These are phyloP conservation scores for Malaclemys terrapin DNA, from an alignment of 2,113 vertebrate genomes.

Conservation along the genomic window DNA sequence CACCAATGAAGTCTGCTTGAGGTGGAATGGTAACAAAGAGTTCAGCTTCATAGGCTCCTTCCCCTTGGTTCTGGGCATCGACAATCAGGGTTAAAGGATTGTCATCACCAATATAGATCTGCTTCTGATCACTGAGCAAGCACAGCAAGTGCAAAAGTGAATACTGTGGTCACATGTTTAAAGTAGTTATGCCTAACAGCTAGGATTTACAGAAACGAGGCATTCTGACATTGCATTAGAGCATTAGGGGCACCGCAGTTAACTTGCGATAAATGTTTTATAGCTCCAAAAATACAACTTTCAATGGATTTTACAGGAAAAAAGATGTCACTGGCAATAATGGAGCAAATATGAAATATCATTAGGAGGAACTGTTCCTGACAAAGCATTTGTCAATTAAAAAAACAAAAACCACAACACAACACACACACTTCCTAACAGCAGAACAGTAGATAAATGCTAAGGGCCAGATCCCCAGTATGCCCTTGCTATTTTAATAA, in stretches of 20 bases:
- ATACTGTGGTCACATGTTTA: not conserved
- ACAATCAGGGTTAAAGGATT: conserved; percentile 92
- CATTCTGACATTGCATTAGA: not conserved
- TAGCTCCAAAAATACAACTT: not conserved
- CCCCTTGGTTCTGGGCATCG: conserved; percentile 90
- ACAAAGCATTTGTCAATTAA: not conserved
- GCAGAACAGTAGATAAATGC: not conserved
- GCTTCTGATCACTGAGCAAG: conserved; percentile 87
- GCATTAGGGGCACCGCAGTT: not conserved
- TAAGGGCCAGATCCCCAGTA: not conserved
- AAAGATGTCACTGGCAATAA: accelerated
- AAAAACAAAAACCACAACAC: not conserved
- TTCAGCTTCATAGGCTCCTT: conserved; percentile 97
- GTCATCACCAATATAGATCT: conserved; percentile 95
- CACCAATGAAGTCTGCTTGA: conserved; percentile 94
- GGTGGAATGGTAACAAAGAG: conserved; percentile 88
- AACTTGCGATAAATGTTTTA: not conserved
- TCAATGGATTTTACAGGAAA: not conserved
- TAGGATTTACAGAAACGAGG: not conserved
- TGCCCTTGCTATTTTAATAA: not conserved
- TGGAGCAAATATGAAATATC: not conserved
- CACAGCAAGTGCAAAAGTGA: conserved; percentile 9
- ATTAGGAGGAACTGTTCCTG: not conserved
- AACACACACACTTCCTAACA: accelerated
- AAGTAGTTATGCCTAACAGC: not conserved